Percentiles rank a stretch among this genome's conserved stretches.
phyloP scores from a whole-genome alignment of 2,888 invertebrate genomes.

The Plagiodera versicolora region DNA sequence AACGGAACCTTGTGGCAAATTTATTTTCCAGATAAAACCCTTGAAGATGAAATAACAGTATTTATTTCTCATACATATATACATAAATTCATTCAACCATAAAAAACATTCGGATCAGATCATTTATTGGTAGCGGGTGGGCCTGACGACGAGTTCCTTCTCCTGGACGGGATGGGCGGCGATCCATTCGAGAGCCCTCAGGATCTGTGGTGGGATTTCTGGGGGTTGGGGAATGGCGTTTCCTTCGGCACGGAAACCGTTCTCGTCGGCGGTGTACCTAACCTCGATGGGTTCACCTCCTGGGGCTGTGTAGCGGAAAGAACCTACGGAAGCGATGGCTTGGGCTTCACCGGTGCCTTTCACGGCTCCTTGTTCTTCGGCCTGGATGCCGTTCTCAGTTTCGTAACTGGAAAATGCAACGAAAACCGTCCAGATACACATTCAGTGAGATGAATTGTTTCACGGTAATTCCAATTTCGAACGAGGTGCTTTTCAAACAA shows the following conservation, averaged over 20 bases:
- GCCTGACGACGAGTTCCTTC: neutral
- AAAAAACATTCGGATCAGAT: neutral
- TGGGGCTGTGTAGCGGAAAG: slow-evolving; percentile 47
- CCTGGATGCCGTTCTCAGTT: slow-evolving; percentile 64
- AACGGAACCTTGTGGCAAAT: too few species aligned
- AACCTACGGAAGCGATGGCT: slow-evolving; percentile 55
- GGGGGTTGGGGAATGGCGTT: slow-evolving; percentile 37
- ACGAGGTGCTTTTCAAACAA: too few species aligned
- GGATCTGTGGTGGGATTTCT: slow-evolving; percentile 54
- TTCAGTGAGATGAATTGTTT: too few species aligned
- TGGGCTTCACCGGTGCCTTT: slow-evolving; percentile 44
- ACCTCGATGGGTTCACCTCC: slow-evolving; percentile 38
- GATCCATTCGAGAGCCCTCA: slow-evolving; percentile 61
- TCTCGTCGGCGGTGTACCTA: slow-evolving; percentile 43
- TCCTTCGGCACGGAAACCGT: slow-evolving; percentile 44
- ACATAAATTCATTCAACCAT: neutral
- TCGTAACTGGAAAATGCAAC: too few species aligned
- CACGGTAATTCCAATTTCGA: too few species aligned
- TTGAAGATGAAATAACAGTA: neutral
- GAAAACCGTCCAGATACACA: too few species aligned
- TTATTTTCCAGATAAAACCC: neutral
- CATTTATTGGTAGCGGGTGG: neutral
- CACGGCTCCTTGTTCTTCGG: slow-evolving; percentile 60
- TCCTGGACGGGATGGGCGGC: slow-evolving; percentile 51
- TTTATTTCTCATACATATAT: neutral